phyloP scores from a whole-genome alignment of 2,113 vertebrate species.

The Carassius carassius region DNA sequence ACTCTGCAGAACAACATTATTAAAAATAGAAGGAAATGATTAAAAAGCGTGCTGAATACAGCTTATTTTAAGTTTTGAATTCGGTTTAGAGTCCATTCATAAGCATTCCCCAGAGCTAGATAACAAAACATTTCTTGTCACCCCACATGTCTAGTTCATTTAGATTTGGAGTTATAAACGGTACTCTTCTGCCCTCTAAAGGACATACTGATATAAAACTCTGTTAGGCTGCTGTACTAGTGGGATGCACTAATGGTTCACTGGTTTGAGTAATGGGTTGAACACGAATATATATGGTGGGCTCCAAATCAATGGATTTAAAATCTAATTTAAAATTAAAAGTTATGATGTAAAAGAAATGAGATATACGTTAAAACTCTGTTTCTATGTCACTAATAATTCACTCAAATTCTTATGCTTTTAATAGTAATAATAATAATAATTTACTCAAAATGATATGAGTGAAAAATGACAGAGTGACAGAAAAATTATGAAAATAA shows the following conservation, averaged over 20 bases:
- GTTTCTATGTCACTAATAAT: neutral
- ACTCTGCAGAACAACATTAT: conserved; percentile 75
- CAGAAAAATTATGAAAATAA: no score
- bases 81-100: conserved; percentile 10
- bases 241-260: neutral
- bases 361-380: neutral
- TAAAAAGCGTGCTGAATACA: conserved; percentile 1
- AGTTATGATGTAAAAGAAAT: neutral
- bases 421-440: neutral
- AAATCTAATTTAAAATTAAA: neutral
- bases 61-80: neutral
- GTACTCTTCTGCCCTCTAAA: conserved; percentile 70
- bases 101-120: neutral
- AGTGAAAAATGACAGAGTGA: neutral
- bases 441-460: neutral
- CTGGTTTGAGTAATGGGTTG: neutral
- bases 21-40: neutral
- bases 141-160: neutral
- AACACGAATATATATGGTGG: neutral
- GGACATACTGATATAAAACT: conserved; percentile 60
- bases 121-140: neutral
- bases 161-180: conserved; percentile 5
- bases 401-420: neutral
- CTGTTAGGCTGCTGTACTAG: neutral
- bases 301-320: neutral